Conservation (phyloP, 2,113 vertebrate species). For the Phalacrocorax brasilianus region DNA sequence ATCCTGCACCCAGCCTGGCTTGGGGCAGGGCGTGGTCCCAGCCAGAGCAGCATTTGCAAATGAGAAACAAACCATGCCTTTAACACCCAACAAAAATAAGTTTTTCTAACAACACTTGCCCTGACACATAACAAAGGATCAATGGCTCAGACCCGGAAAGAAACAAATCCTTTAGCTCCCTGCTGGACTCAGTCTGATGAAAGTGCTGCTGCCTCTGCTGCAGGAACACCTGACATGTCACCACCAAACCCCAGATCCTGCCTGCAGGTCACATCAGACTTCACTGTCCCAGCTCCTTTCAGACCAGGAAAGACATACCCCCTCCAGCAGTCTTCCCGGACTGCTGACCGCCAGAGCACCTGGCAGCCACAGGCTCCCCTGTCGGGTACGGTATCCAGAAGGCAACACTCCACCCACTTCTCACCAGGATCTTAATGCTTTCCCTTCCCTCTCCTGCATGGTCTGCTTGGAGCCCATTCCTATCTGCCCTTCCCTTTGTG, state of each 20-base stretch:
- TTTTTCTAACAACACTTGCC: background rate
- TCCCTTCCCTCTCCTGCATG: background rate
- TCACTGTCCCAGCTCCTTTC: background rate
- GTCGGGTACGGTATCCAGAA: background rate
- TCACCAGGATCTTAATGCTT: background rate
- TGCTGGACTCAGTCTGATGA: background rate
- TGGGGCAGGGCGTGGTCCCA: background rate
- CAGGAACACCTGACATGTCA: background rate
- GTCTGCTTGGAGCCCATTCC: background rate
- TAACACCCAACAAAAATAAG: background rate
- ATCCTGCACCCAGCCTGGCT: background rate
- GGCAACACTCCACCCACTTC: background rate
- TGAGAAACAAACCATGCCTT: background rate
- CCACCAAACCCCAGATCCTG: background rate
- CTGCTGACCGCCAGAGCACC: background rate
- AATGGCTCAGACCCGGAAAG: background rate
- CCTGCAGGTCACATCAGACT: background rate
- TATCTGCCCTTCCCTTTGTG: background rate
- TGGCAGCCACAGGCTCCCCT: background rate
- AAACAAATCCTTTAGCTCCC: background rate
- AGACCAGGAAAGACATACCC: background rate
- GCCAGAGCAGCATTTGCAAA: background rate
- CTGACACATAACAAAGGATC: background rate
- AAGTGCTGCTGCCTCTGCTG: background rate
- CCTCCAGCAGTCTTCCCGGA: background rate